A percentile compares a stretch with the other conserved stretches of the same genome.
Evolutionary conservation across 2,113 vertebrate species (phyloP).

Genomic region (Nipponia nippon): DNA sequence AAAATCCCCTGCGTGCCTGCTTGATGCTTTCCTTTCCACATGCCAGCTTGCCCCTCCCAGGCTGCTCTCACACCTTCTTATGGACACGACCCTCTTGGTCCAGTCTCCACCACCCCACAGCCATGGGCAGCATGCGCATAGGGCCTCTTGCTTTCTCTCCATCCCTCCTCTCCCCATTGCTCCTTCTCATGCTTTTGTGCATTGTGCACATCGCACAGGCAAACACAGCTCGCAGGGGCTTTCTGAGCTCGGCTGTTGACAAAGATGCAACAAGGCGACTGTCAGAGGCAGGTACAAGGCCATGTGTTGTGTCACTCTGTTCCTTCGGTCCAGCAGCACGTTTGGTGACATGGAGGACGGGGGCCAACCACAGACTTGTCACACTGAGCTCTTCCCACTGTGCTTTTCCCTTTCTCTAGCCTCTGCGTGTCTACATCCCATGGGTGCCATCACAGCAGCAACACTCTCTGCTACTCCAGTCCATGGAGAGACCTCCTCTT

Average conservation of each 20-base stretch:
- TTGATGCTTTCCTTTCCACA: not conserved
- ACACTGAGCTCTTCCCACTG: not conserved
- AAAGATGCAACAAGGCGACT: fast-evolving
- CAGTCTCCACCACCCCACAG: not conserved
- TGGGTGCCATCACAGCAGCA: not conserved
- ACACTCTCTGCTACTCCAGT: not conserved
- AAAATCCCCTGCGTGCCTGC: not conserved
- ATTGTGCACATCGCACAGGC: not conserved
- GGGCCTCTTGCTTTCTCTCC: not conserved
- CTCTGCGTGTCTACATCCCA: not conserved
- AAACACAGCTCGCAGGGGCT: not conserved
- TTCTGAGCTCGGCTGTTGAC: not conserved
- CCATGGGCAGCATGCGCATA: too few relatives aligned
- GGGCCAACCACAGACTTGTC: not conserved
- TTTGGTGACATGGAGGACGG: not conserved
- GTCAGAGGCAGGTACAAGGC: not conserved
- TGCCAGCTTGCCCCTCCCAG: fast-evolving
- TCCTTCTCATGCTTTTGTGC: not conserved
- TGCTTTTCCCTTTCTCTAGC: not conserved
- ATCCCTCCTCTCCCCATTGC: not conserved
- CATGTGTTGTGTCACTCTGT: not conserved
- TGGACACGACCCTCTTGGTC: not conserved
- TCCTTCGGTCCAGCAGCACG: not conserved
- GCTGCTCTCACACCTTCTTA: too few relatives aligned
- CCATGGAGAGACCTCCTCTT: not conserved